Evolutionary conservation across 1,140 invertebrate species (phyloP).

Genomic region (Pseudachorutes palmiensis): DNA sequence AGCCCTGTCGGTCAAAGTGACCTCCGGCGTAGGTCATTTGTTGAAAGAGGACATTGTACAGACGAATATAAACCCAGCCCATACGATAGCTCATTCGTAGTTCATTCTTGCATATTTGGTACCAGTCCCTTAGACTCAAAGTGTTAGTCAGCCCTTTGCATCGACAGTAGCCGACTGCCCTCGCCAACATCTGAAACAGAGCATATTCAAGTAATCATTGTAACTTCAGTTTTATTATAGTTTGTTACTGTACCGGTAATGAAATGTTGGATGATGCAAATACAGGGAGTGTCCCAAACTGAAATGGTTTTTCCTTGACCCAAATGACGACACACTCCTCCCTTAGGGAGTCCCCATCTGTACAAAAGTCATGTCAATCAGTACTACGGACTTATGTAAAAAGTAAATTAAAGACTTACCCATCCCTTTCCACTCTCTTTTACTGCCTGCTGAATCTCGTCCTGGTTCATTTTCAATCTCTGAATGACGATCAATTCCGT

Average conservation of each 20-base stretch:
- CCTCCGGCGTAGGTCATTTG: not conserved
- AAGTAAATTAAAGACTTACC: no score
- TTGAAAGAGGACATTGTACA: not conserved
- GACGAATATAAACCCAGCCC: slow-evolving; percentile 1
- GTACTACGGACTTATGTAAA: no score
- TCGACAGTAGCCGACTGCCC: not conserved
- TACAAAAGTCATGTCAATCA: no score
- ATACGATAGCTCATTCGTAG: not conserved
- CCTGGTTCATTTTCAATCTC: no score
- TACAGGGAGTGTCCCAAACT: not conserved
- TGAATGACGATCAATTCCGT: no score
- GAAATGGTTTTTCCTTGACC: not conserved
- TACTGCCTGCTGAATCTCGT: no score
- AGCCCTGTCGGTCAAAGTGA: not conserved
- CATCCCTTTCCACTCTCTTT: no score
- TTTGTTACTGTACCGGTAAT: not conserved
- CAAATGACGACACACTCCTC: not conserved
- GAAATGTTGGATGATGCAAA: not conserved
- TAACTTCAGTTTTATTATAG: not conserved
- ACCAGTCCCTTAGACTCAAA: not conserved
- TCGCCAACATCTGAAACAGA: not conserved
- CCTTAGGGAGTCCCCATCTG: not conserved
- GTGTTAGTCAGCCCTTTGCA: not conserved
- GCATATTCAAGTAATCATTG: not conserved
- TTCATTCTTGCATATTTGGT: not conserved